These are phyloP conservation scores for Seira sanloemensis DNA, from an alignment of 2,888 invertebrate genomes.

Conservation along the genomic window DNA sequence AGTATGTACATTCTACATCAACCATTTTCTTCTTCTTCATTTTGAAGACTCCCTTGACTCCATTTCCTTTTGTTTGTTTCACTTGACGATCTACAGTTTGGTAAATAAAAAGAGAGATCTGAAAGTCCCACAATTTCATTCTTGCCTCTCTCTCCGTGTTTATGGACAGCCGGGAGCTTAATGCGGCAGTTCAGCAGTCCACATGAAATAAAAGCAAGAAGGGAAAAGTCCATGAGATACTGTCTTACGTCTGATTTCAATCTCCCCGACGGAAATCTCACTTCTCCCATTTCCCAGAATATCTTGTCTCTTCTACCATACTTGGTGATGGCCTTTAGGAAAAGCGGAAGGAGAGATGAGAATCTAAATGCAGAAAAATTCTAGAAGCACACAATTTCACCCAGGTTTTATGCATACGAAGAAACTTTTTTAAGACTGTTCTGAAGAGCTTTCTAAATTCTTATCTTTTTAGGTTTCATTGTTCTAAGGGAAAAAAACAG, in stretches of 20 bases:
- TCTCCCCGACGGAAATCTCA: constrained; percentile 55
- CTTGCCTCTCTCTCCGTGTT: not conserved
- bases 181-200: not conserved
- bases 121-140: not conserved
- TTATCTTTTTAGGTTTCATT: too few species aligned
- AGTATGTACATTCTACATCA: too few species aligned
- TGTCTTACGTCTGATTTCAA: constrained; percentile 42
- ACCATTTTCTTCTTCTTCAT: not conserved
- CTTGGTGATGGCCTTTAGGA: too few species aligned
- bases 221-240: too few species aligned
- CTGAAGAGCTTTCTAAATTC: too few species aligned
- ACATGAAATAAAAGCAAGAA: not conserved
- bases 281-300: too few species aligned
- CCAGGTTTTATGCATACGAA: too few species aligned
- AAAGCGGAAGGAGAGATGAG: too few species aligned
- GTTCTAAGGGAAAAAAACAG: constrained; percentile 27
- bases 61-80: constrained; percentile 35
- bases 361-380: too few species aligned
- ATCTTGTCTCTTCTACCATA: too few species aligned
- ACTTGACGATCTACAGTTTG: constrained; percentile 25
- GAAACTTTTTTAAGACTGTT: too few species aligned
- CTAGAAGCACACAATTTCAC: too few species aligned
- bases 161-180: not conserved
- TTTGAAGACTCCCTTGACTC: constrained; percentile 46
- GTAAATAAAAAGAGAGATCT: constrained; percentile 28